phyloP scores from a whole-genome alignment of 2,797 vertebrate genomes.

The Taenioides sp. region DNA sequence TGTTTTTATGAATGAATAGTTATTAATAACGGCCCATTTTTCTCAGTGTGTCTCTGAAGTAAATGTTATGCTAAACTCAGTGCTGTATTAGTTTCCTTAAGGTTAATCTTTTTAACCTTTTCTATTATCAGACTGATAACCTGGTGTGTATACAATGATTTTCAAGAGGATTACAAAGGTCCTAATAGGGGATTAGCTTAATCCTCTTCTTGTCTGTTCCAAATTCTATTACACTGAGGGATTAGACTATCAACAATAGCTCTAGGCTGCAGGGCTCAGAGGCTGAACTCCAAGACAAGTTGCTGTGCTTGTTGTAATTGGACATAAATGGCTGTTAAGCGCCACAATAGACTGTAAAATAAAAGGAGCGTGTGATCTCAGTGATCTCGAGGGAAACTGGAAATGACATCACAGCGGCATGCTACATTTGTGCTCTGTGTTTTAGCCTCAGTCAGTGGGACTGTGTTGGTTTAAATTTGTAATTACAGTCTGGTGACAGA shows the following conservation, averaged over 20 bases:
- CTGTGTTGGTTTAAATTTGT: slow-evolving; percentile 51
- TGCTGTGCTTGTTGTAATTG: slow-evolving; percentile 42
- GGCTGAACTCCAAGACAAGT: slow-evolving; percentile 25
- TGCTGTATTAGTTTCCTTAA: slow-evolving; percentile 47
- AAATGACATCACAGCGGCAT: slow-evolving; percentile 32
- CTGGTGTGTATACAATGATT: slow-evolving; percentile 64
- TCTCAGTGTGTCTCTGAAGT: neutral
- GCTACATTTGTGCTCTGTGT: neutral
- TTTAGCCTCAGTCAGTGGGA: slow-evolving; percentile 25
- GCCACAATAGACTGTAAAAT: slow-evolving; percentile 44
- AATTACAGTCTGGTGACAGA: slow-evolving; percentile 70
- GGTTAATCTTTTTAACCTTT: slow-evolving; percentile 71
- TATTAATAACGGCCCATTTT: neutral
- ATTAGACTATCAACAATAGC: slow-evolving; percentile 47
- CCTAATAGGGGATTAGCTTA: slow-evolving; percentile 70
- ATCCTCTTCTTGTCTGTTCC: slow-evolving; percentile 61
- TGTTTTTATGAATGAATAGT: neutral
- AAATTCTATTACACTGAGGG: slow-evolving; percentile 47
- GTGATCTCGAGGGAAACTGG: slow-evolving; percentile 17
- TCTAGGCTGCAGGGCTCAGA: slow-evolving; percentile 42
- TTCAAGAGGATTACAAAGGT: slow-evolving; percentile 70
- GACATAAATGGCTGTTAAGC: slow-evolving; percentile 38
- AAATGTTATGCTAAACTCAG: slow-evolving; percentile 17
- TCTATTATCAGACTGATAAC: slow-evolving; percentile 67
- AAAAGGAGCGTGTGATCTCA: slow-evolving; percentile 21